Evolutionary conservation across 2,113 vertebrate genomes (phyloP).

Genomic region (Phocoena sinus): DNA sequence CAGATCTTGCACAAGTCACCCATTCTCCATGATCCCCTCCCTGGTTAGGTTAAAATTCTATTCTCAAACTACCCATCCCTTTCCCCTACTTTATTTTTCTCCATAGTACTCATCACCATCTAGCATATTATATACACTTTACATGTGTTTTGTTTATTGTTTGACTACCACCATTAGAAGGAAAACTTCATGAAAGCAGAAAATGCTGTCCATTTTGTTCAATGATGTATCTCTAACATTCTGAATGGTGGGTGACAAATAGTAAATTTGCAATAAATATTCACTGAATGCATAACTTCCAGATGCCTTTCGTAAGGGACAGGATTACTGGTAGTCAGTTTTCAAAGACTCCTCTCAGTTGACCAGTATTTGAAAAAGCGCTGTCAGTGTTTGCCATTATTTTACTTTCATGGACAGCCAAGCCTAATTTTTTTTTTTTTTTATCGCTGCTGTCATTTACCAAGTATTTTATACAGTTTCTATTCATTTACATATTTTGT

Average conservation of each 20-base stretch:
- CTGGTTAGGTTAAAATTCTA: neutral
- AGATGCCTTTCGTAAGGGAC: neutral
- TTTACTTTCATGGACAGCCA: neutral
- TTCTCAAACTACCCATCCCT: neutral
- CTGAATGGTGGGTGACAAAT: neutral
- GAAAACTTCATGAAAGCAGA: neutral
- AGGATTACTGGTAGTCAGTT: neutral
- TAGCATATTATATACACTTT: neutral
- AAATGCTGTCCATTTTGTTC: neutral
- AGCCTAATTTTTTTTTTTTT: neutral
- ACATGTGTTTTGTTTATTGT: neutral
- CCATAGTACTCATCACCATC: neutral
- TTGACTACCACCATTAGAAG: neutral
- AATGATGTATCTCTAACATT: neutral
- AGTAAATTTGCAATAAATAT: neutral
- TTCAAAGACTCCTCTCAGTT: neutral
- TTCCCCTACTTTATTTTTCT: neutral
- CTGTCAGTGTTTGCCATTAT: neutral
- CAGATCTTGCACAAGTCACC: neutral
- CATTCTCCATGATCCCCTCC: neutral
- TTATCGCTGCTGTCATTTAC: neutral
- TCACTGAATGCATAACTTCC: neutral
- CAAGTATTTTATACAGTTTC: neutral
- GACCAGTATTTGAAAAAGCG: neutral
- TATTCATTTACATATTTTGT: neutral